These are phyloP conservation scores for Rhopilema esculentum DNA, from an alignment of 30 jellyfish, hydroid and myxozoan species.

Conservation along the genomic window DNA sequence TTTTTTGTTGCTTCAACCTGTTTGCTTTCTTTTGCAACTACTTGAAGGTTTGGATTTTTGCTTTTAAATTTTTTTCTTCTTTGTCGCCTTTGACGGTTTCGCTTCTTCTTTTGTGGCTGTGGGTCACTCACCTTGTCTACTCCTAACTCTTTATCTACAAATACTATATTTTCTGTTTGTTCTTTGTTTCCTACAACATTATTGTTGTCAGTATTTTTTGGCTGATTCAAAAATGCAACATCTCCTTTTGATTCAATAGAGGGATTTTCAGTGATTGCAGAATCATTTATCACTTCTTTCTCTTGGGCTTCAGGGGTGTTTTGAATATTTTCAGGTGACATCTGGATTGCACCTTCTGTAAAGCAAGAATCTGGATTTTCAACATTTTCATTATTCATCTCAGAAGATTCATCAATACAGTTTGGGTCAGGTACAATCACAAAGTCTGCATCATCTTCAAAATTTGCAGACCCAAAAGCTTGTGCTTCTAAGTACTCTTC, in stretches of 20 bases:
- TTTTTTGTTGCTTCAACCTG: background rate
- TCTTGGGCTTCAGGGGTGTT: background rate
- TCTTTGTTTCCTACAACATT: background rate
- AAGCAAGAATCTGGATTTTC: background rate
- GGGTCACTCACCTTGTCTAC: background rate
- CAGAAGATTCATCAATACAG: background rate
- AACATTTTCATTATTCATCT: background rate
- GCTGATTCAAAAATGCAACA: background rate
- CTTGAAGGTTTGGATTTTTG: conserved; percentile 8
- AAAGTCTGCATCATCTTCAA: conserved; percentile 41
- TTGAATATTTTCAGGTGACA: background rate
- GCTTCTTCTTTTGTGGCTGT: background rate
- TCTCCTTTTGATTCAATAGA: background rate
- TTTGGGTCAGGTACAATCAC: conserved; percentile 39
- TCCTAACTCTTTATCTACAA: background rate
- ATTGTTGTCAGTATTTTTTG: background rate
- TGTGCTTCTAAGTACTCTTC: conserved; percentile 30
- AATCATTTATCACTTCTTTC: background rate
- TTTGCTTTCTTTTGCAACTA: background rate
- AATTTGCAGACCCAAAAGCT: background rate
- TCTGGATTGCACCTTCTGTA: background rate
- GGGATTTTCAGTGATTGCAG: background rate
- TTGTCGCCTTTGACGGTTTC: background rate
- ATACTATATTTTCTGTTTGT: background rate
- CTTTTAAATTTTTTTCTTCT: conserved; percentile 16